A percentile compares a stretch with the other conserved stretches of the same genome.
Conservation (phyloP, 2,888 invertebrate genomes). For the Rhaphigaster nebulosa region DNA sequence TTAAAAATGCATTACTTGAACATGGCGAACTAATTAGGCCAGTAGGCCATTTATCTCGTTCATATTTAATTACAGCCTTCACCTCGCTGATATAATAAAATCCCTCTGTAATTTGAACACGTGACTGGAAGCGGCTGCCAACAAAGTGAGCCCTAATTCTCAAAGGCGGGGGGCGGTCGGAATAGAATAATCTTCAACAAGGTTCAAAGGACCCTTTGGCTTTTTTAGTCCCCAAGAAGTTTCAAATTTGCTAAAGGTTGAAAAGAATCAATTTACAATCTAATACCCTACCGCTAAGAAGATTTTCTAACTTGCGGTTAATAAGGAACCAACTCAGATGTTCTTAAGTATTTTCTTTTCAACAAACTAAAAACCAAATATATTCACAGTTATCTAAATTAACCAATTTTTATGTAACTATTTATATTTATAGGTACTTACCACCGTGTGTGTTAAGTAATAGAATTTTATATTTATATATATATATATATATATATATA, state of each 20-base stretch:
- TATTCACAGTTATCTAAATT: too few species aligned
- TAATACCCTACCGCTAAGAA: slow-evolving; percentile 7
- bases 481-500: too few species aligned
- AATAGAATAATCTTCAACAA: slow-evolving; percentile 41
- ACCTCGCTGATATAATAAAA: neutral
- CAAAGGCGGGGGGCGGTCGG: neutral
- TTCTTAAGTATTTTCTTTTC: neutral
- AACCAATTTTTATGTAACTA: too few species aligned
- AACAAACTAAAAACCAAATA: too few species aligned
- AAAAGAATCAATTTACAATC: slow-evolving; percentile 46
- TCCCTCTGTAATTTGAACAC: neutral
- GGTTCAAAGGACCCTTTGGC: neutral
- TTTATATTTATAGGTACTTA: too few species aligned
- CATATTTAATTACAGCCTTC: neutral
- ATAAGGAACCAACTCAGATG: neutral
- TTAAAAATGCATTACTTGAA: too few species aligned
- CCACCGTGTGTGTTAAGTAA: too few species aligned
- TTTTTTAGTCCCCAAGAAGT: slow-evolving; percentile 42
- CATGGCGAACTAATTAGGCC: too few species aligned
- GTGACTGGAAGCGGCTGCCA: neutral
- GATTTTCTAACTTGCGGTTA: slow-evolving; percentile 21
- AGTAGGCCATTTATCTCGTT: neutral
- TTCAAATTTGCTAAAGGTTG: slow-evolving; percentile 6
- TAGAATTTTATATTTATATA: too few species aligned
- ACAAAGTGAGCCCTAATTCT: slow-evolving; percentile 29